Percentiles rank a stretch among this genome's conserved stretches.
phyloP scores from a whole-genome alignment of 1,140 invertebrate genomes.

The Helicoverpa armigera region DNA sequence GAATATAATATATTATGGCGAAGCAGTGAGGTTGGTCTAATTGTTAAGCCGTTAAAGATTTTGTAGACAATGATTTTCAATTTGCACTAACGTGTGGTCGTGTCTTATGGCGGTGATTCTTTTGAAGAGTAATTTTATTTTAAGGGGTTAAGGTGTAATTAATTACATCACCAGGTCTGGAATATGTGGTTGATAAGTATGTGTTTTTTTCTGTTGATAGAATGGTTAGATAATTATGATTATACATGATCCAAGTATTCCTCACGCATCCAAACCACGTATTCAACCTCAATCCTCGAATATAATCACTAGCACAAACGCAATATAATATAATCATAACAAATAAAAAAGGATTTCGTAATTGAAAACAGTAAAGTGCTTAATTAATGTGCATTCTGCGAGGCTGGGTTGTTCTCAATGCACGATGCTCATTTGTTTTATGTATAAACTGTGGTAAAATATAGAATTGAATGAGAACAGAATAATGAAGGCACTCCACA shows the following conservation, averaged over 20 bases:
- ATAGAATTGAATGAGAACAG: conserved; percentile 72
- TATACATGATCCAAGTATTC: neutral
- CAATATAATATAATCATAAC: neutral
- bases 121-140: neutral
- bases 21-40: conserved; percentile 12
- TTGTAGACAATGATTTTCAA: conserved; percentile 35
- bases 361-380: conserved; percentile 37
- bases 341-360: conserved; percentile 21
- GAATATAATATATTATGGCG: neutral
- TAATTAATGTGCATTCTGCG: conserved; percentile 45
- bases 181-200: too few species aligned
- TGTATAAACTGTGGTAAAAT: conserved; percentile 73
- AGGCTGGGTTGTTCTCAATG: conserved; percentile 16
- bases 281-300: neutral
- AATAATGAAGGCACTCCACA: conserved; percentile 76
- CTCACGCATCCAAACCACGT: neutral
- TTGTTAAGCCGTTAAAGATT: conserved; percentile 39
- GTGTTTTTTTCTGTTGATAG: too few species aligned
- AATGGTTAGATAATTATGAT: neutral
- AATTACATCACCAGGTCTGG: too few species aligned
- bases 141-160: neutral
- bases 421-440: conserved; percentile 61
- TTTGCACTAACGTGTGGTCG: conserved; percentile 29
- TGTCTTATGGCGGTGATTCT: neutral
- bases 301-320: neutral